phyloP scores from a whole-genome alignment of 92 coral and sea anemone species.

The Epizoanthus stellaris region DNA sequence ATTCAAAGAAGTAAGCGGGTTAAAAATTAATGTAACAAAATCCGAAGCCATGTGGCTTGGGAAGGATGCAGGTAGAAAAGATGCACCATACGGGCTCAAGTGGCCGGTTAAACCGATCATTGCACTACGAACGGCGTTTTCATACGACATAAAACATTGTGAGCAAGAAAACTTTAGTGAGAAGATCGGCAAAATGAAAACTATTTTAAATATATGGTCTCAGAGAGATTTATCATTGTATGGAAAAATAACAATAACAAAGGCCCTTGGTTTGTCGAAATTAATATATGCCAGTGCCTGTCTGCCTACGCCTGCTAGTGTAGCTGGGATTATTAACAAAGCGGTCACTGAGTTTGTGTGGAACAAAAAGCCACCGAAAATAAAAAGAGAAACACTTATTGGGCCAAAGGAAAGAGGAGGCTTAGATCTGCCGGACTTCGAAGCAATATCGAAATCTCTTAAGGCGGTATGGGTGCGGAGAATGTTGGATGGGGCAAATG shows the following conservation, averaged over 20 bases:
- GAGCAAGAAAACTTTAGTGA: not conserved
- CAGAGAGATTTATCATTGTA: not conserved
- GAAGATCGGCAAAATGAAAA: not conserved
- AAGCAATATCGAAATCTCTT: not conserved
- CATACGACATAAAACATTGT: not conserved
- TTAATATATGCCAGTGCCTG: not conserved
- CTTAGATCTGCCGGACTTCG: not conserved
- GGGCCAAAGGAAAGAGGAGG: not conserved
- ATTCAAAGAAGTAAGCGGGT: slow-evolving; percentile 13
- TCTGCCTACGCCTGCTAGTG: not conserved
- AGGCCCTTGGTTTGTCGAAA: not conserved
- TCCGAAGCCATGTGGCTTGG: slow-evolving; percentile 32
- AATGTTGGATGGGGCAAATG: not conserved
- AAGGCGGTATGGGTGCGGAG: not conserved
- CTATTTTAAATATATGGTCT: not conserved
- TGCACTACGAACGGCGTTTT: not conserved
- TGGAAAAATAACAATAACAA: not conserved
- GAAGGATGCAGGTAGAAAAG: not conserved
- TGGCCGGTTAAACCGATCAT: not conserved
- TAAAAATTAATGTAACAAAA: slow-evolving; percentile 11
- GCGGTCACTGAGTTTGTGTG: not conserved
- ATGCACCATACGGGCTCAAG: not conserved
- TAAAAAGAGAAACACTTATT: no score
- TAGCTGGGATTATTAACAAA: not conserved
- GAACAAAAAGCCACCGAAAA: no score